These are phyloP conservation scores for Penaeus japonicus DNA, from an alignment of 1,140 invertebrate genomes.

Conservation along the genomic window DNA sequence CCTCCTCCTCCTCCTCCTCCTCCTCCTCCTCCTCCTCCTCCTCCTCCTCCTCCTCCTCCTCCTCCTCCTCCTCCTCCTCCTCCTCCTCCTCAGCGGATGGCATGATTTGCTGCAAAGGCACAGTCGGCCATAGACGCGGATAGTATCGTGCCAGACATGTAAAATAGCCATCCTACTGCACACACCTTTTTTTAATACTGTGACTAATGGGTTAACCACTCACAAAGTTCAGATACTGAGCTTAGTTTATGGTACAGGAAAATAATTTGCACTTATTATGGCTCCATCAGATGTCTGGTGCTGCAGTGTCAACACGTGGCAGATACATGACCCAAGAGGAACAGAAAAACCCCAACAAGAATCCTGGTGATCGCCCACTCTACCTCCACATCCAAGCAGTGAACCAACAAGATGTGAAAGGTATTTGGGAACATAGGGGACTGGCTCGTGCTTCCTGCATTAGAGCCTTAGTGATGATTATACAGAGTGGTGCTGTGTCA, in stretches of 20 bases:
- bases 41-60: not conserved
- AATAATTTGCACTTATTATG: no score
- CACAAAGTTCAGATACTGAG: no score
- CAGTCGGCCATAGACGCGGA: no score
- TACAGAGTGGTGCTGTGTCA: no score
- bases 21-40: not conserved
- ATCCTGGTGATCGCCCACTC: slow-evolving; percentile 64
- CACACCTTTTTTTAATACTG: no score
- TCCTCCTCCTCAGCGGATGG: not conserved
- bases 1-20: not conserved
- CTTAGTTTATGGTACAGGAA: no score
- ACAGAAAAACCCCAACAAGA: slow-evolving; percentile 60
- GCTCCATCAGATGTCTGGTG: slow-evolving; percentile 60
- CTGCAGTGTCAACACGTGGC: slow-evolving; percentile 67
- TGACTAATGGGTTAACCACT: no score
- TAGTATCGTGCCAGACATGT: no score
- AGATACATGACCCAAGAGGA: slow-evolving; percentile 66
- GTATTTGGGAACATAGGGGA: slow-evolving; percentile 61
- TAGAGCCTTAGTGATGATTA: no score
- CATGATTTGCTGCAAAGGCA: no score
- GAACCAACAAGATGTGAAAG: slow-evolving; percentile 64
- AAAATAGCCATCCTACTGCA: no score
- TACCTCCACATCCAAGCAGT: slow-evolving; percentile 67
- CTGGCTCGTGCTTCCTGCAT: no score
- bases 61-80: not conserved